phyloP scores from a whole-genome alignment of 2,888 invertebrate species.

The Dynastes maya region DNA sequence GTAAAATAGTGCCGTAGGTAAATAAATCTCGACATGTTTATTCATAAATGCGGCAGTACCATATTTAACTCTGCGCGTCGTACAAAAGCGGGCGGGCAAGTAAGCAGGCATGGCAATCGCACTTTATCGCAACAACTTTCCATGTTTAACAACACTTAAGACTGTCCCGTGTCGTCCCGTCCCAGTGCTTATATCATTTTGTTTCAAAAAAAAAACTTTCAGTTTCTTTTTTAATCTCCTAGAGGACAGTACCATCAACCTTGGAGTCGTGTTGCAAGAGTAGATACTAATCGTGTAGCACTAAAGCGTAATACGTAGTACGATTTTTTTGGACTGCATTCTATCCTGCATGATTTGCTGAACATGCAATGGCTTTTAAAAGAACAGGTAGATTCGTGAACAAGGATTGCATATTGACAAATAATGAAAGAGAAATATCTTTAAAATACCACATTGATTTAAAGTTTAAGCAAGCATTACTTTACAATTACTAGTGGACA shows the following conservation, averaged over 20 bases:
- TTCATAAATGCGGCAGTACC: slow-evolving; percentile 66
- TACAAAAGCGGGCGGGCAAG: slow-evolving; percentile 49
- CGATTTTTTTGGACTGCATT: too few relatives aligned
- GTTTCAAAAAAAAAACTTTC: slow-evolving; percentile 6
- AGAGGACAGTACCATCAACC: slow-evolving; percentile 15
- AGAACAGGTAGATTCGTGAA: too few relatives aligned
- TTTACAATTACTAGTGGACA: too few relatives aligned
- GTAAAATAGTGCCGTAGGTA: slow-evolving; percentile 60
- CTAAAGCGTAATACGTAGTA: background rate
- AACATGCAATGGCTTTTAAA: too few relatives aligned
- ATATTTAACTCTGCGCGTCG: slow-evolving; percentile 60
- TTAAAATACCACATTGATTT: too few relatives aligned
- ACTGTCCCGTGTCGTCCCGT: slow-evolving; percentile 37
- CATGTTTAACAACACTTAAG: slow-evolving; percentile 46
- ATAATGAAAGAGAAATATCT: too few relatives aligned
- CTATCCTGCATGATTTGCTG: too few relatives aligned
- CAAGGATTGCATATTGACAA: too few relatives aligned
- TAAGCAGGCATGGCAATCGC: slow-evolving; percentile 20
- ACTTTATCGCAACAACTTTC: slow-evolving; percentile 47
- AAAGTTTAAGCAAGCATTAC: too few relatives aligned
- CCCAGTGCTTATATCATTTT: slow-evolving; percentile 32
- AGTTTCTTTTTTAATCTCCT: slow-evolving; percentile 13
- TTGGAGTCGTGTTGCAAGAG: background rate
- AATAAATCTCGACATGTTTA: slow-evolving; percentile 67
- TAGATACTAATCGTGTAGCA: background rate